phyloP scores from a whole-genome alignment of 2,113 vertebrate species.

The Odontophorus gujanensis region DNA sequence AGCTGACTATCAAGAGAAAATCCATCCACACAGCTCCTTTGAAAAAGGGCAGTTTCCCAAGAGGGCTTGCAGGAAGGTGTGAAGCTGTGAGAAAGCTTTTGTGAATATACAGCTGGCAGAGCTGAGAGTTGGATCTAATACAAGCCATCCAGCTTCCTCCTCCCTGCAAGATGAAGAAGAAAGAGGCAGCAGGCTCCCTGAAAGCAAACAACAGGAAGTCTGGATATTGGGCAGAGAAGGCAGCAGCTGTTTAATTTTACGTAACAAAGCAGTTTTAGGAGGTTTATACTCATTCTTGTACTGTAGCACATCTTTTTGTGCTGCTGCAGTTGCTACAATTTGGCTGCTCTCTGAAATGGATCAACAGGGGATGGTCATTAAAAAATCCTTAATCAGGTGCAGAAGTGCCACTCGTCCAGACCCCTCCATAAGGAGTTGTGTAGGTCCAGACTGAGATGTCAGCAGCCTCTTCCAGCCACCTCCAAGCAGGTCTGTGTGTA shows the following conservation, averaged over 20 bases:
- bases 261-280: background rate
- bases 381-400: background rate
- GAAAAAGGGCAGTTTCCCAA: background rate
- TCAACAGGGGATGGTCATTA: background rate
- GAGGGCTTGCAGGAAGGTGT: background rate
- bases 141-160: background rate
- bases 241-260: background rate
- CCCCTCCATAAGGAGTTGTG: background rate
- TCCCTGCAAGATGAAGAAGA: background rate
- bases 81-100: background rate
- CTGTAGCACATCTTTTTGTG: accelerated
- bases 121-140: background rate
- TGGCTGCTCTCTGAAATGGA: background rate
- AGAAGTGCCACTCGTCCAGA: background rate
- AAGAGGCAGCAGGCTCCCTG: background rate
- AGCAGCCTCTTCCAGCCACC: background rate
- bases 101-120: too few species aligned
- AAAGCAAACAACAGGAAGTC: background rate
- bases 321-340: accelerated
- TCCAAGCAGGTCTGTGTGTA: background rate
- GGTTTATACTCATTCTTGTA: background rate
- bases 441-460: background rate
- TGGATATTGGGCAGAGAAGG: background rate
- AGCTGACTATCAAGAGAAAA: background rate
- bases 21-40: background rate